Conservation (phyloP, 2,797 vertebrate species). For the Falco berigora region DNA sequence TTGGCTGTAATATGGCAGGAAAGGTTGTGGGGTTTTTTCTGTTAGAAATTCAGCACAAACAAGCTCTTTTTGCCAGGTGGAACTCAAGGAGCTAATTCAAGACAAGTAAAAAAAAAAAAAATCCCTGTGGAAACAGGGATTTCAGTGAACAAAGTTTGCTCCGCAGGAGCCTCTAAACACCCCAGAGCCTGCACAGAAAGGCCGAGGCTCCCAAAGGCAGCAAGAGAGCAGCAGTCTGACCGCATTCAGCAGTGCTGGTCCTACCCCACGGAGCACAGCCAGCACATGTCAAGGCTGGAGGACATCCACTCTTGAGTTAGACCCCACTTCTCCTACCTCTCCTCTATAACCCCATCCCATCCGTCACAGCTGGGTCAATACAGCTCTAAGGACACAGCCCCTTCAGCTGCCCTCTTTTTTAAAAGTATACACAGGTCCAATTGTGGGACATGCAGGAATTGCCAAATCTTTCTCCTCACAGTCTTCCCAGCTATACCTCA, state of each 20-base stretch:
- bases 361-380: neutral
- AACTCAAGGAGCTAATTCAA: neutral
- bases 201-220: neutral
- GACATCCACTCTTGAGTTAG: accelerated
- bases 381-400: neutral
- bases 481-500: neutral
- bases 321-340: neutral
- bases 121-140: neutral
- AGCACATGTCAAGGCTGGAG: neutral
- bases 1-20: neutral
- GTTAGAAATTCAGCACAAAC: neutral
- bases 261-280: neutral
- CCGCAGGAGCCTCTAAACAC: neutral
- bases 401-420: neutral
- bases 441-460: neutral
- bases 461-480: neutral
- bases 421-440: neutral
- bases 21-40: neutral
- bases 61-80: neutral
- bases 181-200: neutral
- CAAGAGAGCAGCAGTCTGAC: neutral
- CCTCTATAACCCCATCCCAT: accelerated
- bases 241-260: neutral
- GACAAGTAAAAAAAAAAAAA: neutral
- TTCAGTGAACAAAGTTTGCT: neutral